Evolutionary conservation across 2,888 invertebrate species (phyloP).

Genomic region (Steinernema scapterisci): DNA sequence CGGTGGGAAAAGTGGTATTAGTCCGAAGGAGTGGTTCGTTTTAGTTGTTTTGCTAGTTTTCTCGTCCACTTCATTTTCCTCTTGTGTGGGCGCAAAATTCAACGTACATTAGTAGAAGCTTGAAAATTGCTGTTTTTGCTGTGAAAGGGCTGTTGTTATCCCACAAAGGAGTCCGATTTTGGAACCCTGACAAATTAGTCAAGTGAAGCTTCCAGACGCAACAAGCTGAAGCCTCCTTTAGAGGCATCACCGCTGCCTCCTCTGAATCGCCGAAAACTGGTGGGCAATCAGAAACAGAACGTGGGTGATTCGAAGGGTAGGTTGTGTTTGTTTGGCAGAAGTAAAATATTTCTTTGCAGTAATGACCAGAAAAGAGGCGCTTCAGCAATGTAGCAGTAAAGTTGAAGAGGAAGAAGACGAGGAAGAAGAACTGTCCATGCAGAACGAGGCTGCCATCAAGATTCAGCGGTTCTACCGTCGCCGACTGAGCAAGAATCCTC

Average conservation of each 20-base stretch:
- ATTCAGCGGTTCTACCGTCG: conserved; percentile 21
- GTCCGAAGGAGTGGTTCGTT: too few relatives aligned
- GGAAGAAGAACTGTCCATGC: neutral
- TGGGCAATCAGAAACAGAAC: neutral
- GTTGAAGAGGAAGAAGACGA: neutral
- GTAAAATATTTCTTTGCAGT: neutral
- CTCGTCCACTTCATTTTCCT: too few relatives aligned
- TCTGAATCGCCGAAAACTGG: neutral
- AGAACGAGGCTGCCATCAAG: conserved; percentile 3
- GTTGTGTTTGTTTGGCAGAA: neutral
- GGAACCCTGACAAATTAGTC: too few relatives aligned
- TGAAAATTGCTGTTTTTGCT: too few relatives aligned
- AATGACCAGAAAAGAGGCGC: neutral
- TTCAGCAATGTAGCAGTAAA: neutral
- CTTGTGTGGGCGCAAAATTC: too few relatives aligned
- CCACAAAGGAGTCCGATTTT: too few relatives aligned
- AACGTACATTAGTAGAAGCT: too few relatives aligned
- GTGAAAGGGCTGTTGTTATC: too few relatives aligned
- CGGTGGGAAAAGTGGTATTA: too few relatives aligned
- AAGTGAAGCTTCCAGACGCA: too few relatives aligned
- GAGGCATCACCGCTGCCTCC: neutral
- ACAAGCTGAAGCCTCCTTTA: too few relatives aligned
- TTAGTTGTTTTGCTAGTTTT: too few relatives aligned
- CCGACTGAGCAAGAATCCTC: neutral
- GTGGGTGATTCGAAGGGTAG: neutral